Evolutionary conservation across 1,140 invertebrate genomes (phyloP).

Genomic region (Bicyclus anynana): DNA sequence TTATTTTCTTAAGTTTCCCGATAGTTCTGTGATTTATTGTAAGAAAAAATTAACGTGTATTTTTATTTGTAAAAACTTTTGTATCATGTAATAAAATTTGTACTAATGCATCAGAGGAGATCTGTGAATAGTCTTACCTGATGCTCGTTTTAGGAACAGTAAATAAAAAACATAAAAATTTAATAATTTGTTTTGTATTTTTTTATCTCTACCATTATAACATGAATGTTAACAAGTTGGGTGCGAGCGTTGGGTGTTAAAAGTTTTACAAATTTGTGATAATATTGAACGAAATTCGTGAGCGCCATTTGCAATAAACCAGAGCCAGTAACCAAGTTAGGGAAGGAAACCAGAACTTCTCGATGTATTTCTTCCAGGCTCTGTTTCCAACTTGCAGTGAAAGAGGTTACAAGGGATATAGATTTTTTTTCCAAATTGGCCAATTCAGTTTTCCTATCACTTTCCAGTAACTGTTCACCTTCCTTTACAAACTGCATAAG

Average conservation of each 20-base stretch:
- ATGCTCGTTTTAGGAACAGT: not conserved
- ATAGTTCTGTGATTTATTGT: not conserved
- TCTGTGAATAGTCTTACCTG: too few species aligned
- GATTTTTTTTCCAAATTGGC: constrained; percentile 91
- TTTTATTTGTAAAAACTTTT: too few species aligned
- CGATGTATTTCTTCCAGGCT: constrained; percentile 96
- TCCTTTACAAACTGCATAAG: constrained; percentile 98
- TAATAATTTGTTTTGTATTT: constrained; percentile 97
- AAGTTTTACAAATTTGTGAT: constrained; percentile 97
- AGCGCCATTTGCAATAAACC: constrained; percentile 95
- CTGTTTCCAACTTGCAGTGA: constrained; percentile 95
- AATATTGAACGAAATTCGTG: constrained; percentile 97
- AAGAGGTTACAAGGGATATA: constrained; percentile 89
- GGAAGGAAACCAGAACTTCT: constrained; percentile 96
- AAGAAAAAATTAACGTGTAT: not conserved
- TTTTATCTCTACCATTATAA: constrained; percentile 99
- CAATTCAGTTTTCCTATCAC: constrained; percentile 86
- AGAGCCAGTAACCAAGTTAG: constrained; percentile 96
- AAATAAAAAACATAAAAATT: constrained; percentile 16
- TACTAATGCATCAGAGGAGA: too few species aligned
- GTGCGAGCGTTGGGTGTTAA: constrained; percentile 91
- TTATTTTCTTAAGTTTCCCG: not conserved
- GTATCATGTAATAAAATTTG: too few species aligned
- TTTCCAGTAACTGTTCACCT: constrained; percentile 91
- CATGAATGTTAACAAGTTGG: constrained; percentile 98